Evolutionary conservation across 2,113 vertebrate species (phyloP), one percentile per base, ranked within the genome.

Genomic region (Rhagologus leucostigma): DNA sequence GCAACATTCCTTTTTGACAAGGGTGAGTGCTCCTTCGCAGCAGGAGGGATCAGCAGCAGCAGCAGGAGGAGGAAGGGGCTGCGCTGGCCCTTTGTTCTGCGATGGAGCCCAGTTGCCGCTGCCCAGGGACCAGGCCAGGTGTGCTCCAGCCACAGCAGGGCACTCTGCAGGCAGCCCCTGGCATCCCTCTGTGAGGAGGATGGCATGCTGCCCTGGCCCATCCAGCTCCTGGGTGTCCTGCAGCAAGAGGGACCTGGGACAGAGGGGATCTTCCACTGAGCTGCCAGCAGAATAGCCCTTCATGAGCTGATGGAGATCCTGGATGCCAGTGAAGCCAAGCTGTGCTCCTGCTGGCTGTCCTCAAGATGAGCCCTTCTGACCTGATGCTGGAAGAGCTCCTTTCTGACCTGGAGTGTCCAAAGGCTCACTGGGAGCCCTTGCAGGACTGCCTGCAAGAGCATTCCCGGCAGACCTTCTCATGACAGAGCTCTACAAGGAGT

Each of bases 151-250:
- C 29, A 19, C 59, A 44, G 37, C 59, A 64, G 14, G 32, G 22
- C 0, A 0, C 22, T 37, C 15, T 50, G 42, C 0, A 0, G 37
- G 9, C 60, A 67, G 53, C 23, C 29, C 10, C 24, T 67, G 30
- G 37, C 59, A 60, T 9, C 46, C 52, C 33, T 30, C 78, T 82
- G 33, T 7, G 20, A 68, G 50, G 23, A 44, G 16, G 10, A 24
- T 8, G 10, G 12, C 53, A 26, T 7, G 7, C 60, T 84, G 53
- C 65, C 32, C 52, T 20, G 15, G 32, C 14, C 59, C 67, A 56
- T 27, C 65, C 65, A 29, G 9, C 32, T 56, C 26, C 57, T 42
- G 41, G 57, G 22, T 42, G 37, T 50, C 10, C 16, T 52, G 52
- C 37, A 52, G 37, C 24, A 67, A 12, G 68, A 59, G 19, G 22